phyloP scores from a whole-genome alignment of 2,113 vertebrate species.

The Theristicus caerulescens region DNA sequence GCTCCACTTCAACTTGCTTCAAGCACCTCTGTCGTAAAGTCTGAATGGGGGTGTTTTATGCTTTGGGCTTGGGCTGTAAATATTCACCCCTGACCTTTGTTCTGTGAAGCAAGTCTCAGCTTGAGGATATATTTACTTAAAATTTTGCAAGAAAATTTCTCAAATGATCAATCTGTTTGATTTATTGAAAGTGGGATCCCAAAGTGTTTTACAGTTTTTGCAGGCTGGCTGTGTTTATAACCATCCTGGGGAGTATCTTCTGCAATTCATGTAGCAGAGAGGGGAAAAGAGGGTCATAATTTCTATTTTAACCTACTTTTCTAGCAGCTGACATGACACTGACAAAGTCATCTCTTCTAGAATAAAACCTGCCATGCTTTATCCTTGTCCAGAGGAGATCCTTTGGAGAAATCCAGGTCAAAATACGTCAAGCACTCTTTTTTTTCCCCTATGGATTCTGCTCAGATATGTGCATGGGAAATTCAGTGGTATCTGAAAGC shows the following conservation, averaged over 20 bases:
- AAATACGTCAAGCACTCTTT: not conserved
- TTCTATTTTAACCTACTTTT: conserved; percentile 37
- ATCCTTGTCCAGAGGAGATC: not conserved
- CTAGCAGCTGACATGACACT: conserved; percentile 8
- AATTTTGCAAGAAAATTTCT: conserved; percentile 26
- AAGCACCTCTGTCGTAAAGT: not conserved
- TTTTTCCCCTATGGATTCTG: not conserved
- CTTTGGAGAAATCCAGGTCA: not conserved
- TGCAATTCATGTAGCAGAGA: not conserved
- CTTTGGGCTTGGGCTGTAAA: not conserved
- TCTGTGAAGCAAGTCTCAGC: not conserved
- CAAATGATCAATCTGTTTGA: conserved; percentile 17
- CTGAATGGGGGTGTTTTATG: not conserved
- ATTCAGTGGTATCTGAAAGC: not conserved
- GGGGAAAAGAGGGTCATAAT: conserved; percentile 1
- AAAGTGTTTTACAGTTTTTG: conserved; percentile 27
- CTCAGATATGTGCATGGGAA: not conserved
- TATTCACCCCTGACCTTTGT: conserved; percentile 31
- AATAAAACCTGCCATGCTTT: not conserved
- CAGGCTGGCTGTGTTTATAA: conserved; percentile 47
- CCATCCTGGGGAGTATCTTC: conserved; percentile 55
- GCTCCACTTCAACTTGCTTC: not conserved
- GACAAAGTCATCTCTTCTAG: conserved; percentile 36
- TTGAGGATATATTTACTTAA: conserved; percentile 50
- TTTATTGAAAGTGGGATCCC: conserved; percentile 28